Conservation (phyloP, 2,113 vertebrate species). For the Campylorhamphus procurvoides region DNA sequence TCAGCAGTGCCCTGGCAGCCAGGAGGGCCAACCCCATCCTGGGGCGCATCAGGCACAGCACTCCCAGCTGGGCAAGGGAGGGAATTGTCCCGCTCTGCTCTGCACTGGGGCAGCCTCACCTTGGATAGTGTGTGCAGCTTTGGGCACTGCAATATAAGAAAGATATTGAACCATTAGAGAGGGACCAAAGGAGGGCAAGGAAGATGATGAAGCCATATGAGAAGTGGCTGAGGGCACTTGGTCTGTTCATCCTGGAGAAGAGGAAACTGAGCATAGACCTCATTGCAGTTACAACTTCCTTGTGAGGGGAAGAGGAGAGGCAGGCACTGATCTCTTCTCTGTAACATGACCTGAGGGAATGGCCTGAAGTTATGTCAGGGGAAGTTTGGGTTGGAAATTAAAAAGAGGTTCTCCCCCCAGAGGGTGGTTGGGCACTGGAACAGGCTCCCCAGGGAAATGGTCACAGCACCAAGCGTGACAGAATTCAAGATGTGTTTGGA, state of each 20-base stretch:
- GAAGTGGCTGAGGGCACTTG: background rate
- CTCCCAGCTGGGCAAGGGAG: background rate
- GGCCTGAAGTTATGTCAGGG: background rate
- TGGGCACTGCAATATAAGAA: background rate
- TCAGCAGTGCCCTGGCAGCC: background rate
- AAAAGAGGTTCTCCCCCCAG: background rate
- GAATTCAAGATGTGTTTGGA: background rate
- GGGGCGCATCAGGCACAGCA: background rate
- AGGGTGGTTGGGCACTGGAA: background rate
- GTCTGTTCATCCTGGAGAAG: background rate
- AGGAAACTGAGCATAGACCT: background rate
- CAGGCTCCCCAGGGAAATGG: background rate
- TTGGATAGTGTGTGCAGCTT: background rate
- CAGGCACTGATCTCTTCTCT: background rate
- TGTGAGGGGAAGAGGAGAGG: background rate
- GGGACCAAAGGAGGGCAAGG: background rate
- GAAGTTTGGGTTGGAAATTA: background rate
- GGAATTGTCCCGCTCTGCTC: background rate
- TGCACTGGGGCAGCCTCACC: background rate
- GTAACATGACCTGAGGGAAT: background rate
- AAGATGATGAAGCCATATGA: background rate
- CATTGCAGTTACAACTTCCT: background rate
- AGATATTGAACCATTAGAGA: background rate
- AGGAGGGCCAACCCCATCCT: background rate
- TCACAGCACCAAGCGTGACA: background rate